A percentile compares a stretch with the other conserved stretches of the same genome.
These are phyloP conservation scores for western clawed frog (Xenopus tropicalis) DNA, from an alignment of 2,113 vertebrate genomes.

Conservation along the genomic window UCB_Xtro_10.0 CM004448.2:31000501-31001000, in stretches of 20 bases:
- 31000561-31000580: too few relatives aligned
- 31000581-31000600: too few relatives aligned
- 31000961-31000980: not conserved
- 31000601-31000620: not conserved
- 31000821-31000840: conserved; percentile 10
- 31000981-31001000: not conserved
- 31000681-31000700: conserved; percentile 5
- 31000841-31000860: conserved; percentile 26
- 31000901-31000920: not conserved
- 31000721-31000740: conserved; percentile 5
- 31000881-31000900: not conserved
- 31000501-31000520: too few relatives aligned
- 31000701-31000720: conserved; percentile 4
- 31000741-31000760: conserved; percentile 24
- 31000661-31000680: not conserved
- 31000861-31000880: conserved; percentile 8
- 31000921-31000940: not conserved
- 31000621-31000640: not conserved
- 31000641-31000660: not conserved
- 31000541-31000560: too few relatives aligned
- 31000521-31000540: too few relatives aligned
- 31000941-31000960: not conserved
- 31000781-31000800: conserved; percentile 13
- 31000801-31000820: conserved; percentile 13
- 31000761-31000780: conserved; percentile 10